Evolutionary conservation across 1,140 invertebrate species (phyloP).

Genomic region (Musca vetustissima): DNA sequence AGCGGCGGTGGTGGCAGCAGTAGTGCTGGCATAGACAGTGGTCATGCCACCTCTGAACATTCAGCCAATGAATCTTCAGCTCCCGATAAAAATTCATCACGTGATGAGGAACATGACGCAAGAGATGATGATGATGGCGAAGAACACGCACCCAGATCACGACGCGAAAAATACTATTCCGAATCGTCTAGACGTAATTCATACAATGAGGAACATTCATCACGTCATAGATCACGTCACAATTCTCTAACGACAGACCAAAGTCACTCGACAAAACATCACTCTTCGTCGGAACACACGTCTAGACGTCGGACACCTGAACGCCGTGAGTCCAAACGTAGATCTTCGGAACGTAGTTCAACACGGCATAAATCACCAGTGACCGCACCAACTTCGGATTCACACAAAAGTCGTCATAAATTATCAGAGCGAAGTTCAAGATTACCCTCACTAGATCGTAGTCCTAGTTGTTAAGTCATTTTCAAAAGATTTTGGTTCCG

Average conservation of each 20-base stretch:
- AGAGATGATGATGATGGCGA: background rate
- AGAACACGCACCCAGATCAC: background rate
- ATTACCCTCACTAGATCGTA: too few relatives aligned
- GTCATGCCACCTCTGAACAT: background rate
- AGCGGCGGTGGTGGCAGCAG: background rate
- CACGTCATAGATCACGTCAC: background rate
- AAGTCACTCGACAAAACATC: background rate
- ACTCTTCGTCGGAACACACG: background rate
- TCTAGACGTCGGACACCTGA: background rate
- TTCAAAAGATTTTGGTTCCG: too few relatives aligned
- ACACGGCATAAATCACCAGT: too few relatives aligned
- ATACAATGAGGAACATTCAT: too few relatives aligned
- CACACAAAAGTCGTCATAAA: too few relatives aligned
- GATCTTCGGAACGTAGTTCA: background rate
- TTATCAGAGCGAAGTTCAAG: too few relatives aligned
- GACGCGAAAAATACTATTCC: background rate
- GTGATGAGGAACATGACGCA: background rate
- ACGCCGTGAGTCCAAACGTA: background rate
- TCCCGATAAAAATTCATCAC: background rate
- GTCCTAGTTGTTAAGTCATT: too few relatives aligned
- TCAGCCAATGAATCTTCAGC: background rate
- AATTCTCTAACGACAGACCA: background rate
- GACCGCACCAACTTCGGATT: too few relatives aligned
- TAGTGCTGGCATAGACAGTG: conserved; percentile 5
- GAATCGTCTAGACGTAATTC: too few relatives aligned